phyloP scores from a whole-genome alignment of 2,888 invertebrate species.

The Meta bourneti region DNA sequence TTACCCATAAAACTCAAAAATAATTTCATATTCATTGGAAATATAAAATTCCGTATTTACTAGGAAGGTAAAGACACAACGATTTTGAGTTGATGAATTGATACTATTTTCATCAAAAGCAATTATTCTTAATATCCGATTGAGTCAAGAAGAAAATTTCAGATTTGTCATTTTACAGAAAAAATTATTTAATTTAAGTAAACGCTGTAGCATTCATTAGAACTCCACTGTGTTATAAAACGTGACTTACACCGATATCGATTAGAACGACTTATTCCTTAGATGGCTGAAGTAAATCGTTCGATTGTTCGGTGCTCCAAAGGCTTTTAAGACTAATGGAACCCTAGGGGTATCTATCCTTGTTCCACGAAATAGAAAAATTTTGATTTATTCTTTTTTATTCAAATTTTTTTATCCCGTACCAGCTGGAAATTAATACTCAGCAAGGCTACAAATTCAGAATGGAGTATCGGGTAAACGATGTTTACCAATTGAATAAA shows the following conservation, averaged over 20 bases:
- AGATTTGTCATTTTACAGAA: too few species aligned
- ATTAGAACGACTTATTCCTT: slow-evolving; percentile 21
- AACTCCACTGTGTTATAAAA: background rate
- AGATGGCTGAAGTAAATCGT: slow-evolving; percentile 53
- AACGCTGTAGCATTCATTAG: too few species aligned
- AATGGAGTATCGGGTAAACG: background rate
- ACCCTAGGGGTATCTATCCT: slow-evolving; percentile 38
- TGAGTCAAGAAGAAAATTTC: too few species aligned
- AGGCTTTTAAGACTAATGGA: slow-evolving; percentile 73
- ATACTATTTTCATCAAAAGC: too few species aligned
- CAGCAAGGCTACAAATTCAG: background rate
- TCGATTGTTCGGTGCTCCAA: slow-evolving; percentile 59
- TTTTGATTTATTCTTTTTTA: slow-evolving; percentile 40
- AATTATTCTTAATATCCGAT: too few species aligned
- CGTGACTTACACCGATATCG: slow-evolving; percentile 40
- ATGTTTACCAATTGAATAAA: background rate
- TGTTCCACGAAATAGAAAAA: slow-evolving; percentile 39
- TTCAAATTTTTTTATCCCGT: slow-evolving; percentile 14
- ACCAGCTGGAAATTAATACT: slow-evolving; percentile 4
- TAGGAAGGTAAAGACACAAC: too few species aligned
- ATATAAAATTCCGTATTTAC: too few species aligned
- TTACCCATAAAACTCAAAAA: too few species aligned
- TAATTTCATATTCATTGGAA: too few species aligned
- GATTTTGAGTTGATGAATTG: too few species aligned
- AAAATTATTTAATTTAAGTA: too few species aligned